Base-by-base conservation (phyloP, 2,797 vertebrate species). In the Lepus townsendii region DNA sequence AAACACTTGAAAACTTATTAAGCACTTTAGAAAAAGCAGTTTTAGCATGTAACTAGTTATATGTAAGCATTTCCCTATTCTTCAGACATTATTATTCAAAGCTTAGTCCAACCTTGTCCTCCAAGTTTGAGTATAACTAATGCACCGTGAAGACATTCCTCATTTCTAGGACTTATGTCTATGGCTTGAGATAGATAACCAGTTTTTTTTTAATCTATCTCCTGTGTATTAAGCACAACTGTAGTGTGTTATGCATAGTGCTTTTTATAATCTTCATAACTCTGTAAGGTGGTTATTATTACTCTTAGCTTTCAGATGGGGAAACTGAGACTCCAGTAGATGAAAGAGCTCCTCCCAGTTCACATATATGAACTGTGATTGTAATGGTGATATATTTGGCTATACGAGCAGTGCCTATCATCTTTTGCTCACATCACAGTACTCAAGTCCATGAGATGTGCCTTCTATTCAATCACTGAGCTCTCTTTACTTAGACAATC, bases 401-500 rank as follows among this genome's bases (percentile, higher is more conserved):
- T 83, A 75, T 57, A 57, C 54, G 6, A 19, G 19, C 17, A 90
- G 24, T 52, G 65, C 22, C 27, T 42, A 73, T 19, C 27, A 57
- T 54, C n/a, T 87, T 80, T 72, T 50, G 62, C 22, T 88, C 57
- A 57, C 11, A 66, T 50, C 60, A 66, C 27, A 82, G n/a, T 65
- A n/a, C 14, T 42, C 42, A 77, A 65, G 76, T 77, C 30, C 38
- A 60, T 82, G 60, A 76, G 57, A 66, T 88, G 30, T 9, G 32
- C 60, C 20, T 76, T 82, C 86, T 10, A n/a, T 30, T 62, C 54
- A 54, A 63, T 89, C 68, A 54, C 13, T 73, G 68, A 93, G 27
- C 75, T 80, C 42, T 65, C 52, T 83, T 85, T 85, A 85, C 22
- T 69, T 63, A 30, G n/a, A 83, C 88, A 63, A 83, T 52, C 19